Evolutionary conservation across 2,888 invertebrate genomes (phyloP), one percentile per base, ranked within the genome.

Genomic region (Drosophila paramelanica): DNA sequence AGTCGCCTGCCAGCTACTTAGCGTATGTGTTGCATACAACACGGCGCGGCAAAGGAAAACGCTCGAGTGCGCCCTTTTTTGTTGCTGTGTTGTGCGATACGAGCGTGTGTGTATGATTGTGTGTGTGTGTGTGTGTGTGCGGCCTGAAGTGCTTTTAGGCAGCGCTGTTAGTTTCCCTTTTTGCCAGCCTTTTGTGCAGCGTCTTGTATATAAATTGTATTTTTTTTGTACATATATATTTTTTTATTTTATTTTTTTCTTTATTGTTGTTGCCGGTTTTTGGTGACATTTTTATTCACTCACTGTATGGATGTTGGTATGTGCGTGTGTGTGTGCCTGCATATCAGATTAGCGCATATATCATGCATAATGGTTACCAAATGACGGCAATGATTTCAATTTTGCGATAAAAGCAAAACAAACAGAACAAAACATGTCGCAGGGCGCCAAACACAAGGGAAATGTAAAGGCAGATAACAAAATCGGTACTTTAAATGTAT

Each of bases 291-390:
- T 84, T 88, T 82, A 82, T 84, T 81, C 80, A 80, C 72, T 72
- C 67, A 55, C 62, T 65, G 60, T 50, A 52, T 59, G 69, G 45
- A 1, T 52, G 51, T 47, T 25, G 53, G 42, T n/a, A 47, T 64
- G 74, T 47, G 56, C 51, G 39, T 39, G 43, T 46, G 57, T 61
- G 61, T 53, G 55, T 25, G 74, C 62, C 66, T 80, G 85, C 82
- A 87, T 85, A 85, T 87, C 88, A 80, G 84, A 85, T 85, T 80
- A 82, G 76, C 78, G 76, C 82, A 87, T 85, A 87, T 87, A 85
- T 85, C 88, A 87, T 87, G 76, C 74, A 65, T 87, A 85, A 84
- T 85, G 88, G 82, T 46, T 80, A 70, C 81, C 87, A 80, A 85
- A 85, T 81, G 87, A 81, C 80, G 77, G 78, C 87, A 87, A 84